Evolutionary conservation across 2,797 vertebrate species (phyloP).

Genomic region (Pteropus rufus): DNA sequence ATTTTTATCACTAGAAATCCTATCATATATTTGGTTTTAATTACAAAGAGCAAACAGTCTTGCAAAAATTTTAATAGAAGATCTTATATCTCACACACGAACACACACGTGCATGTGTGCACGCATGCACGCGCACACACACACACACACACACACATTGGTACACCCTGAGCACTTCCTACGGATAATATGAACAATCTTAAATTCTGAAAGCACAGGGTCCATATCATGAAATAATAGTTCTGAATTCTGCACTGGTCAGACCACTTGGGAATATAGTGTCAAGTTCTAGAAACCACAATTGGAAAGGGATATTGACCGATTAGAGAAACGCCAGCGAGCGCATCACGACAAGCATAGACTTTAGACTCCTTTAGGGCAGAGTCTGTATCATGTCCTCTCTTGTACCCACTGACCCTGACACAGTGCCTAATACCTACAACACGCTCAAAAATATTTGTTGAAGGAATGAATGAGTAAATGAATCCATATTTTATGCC

Average conservation of each 20-base stretch:
- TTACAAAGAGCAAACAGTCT: neutral
- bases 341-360: neutral
- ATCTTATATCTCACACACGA: too few species aligned
- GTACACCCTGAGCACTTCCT: neutral
- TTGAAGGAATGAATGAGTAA: neutral
- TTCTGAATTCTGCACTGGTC: neutral
- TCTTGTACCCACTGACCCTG: neutral
- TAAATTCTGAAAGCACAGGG: neutral
- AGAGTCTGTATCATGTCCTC: neutral
- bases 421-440: neutral
- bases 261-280: neutral
- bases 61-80: slow-evolving; percentile 15
- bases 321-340: neutral
- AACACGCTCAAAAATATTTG: neutral
- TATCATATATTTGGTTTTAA: slow-evolving; percentile 15
- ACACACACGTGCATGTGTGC: too few species aligned
- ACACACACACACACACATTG: neutral
- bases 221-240: neutral
- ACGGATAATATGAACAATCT: neutral
- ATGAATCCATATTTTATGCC: neutral
- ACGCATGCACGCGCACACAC: neutral
- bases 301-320: neutral
- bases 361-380: neutral
- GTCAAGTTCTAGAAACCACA: neutral
- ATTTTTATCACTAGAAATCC: neutral